phyloP scores from a whole-genome alignment of 2,113 vertebrate species.

The Illadopsis cleaveri region DNA sequence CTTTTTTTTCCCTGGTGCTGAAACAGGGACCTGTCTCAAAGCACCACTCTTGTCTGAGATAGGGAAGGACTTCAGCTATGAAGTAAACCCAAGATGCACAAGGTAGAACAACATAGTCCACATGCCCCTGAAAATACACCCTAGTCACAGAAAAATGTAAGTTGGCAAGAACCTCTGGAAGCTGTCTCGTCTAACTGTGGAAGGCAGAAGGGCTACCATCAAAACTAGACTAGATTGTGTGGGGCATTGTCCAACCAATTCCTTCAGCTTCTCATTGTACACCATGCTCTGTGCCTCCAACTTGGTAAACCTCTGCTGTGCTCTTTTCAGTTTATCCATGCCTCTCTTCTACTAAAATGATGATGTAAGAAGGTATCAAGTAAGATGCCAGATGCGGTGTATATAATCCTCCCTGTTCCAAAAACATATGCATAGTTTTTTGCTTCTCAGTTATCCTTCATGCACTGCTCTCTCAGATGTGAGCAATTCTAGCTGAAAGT shows the following conservation, averaged over 20 bases:
- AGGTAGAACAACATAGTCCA: not conserved
- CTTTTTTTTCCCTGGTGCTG: not conserved
- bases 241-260: not conserved
- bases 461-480: not conserved
- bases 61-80: not conserved
- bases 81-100: not conserved
- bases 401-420: not conserved
- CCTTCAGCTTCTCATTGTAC: not conserved
- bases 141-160: not conserved
- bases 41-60: not conserved
- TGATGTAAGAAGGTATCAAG: not conserved
- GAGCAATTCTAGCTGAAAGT: not conserved
- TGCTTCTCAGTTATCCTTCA: not conserved
- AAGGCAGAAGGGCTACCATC: not conserved
- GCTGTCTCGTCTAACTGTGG: not conserved
- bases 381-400: not conserved
- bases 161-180: not conserved
- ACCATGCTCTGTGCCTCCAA: not conserved
- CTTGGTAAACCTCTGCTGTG: not conserved
- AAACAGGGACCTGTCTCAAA: not conserved
- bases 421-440: not conserved
- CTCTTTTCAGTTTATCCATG: not conserved
- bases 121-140: not conserved
- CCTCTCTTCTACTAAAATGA: not conserved
- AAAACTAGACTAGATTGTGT: not conserved